A percentile compares a stretch with the other conserved stretches of the same genome.
These are phyloP conservation scores for Malurus melanocephalus DNA, from an alignment of 2,113 vertebrate species.

Conservation along the genomic window DNA sequence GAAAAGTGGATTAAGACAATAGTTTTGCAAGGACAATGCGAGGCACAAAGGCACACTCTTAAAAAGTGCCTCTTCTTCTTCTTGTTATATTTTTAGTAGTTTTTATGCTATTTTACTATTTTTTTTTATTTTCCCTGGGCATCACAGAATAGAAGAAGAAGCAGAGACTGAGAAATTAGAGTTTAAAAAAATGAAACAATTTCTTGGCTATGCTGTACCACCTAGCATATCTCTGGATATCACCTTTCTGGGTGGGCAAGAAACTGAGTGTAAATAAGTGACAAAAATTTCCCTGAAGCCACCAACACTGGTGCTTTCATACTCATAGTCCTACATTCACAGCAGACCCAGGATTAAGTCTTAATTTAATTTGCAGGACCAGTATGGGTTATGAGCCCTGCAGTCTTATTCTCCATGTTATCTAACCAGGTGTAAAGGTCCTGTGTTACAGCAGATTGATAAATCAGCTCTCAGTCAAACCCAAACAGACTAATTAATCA, in stretches of 20 bases:
- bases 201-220: not conserved
- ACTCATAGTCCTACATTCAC: not conserved
- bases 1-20: conserved; percentile 53
- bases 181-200: not conserved
- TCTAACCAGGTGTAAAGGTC: not conserved
- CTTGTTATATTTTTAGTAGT: not conserved
- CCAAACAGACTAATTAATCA: not conserved
- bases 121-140: not conserved
- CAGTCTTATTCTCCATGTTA: not conserved
- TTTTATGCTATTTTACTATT: not conserved
- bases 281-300: not conserved
- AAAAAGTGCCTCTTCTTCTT: not conserved
- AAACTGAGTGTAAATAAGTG: not conserved
- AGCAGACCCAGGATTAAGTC: not conserved
- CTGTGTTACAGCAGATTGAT: not conserved
- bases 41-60: not conserved
- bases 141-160: not conserved
- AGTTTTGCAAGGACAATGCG: conserved; percentile 19
- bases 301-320: rapidly evolving
- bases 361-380: not conserved
- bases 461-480: not conserved
- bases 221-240: not conserved
- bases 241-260: not conserved
- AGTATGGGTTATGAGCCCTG: not conserved
- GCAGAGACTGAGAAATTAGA: not conserved